Conservation (phyloP, 2,888 invertebrate genomes). For the Pteria penguin region DNA sequence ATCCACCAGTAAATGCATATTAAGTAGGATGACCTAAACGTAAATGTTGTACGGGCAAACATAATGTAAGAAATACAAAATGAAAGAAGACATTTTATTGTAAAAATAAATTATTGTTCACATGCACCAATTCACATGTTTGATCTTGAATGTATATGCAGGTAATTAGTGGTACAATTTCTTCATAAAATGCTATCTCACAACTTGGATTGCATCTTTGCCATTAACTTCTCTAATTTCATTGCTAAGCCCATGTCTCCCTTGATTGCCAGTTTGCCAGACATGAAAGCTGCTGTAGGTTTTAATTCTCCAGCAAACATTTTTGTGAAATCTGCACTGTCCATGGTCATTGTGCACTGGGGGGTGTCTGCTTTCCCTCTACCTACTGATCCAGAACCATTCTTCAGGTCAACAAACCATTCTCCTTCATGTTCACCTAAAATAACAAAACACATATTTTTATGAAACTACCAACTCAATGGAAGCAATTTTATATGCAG, state of each 20-base stretch:
- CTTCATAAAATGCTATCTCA: constrained; percentile 8
- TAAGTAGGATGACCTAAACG: too few relatives aligned
- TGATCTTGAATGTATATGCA: too few relatives aligned
- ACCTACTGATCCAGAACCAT: constrained; percentile 89
- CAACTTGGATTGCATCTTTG: constrained; percentile 59
- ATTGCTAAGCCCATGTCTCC: constrained; percentile 96
- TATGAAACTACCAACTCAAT: too few relatives aligned
- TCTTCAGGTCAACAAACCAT: constrained; percentile 94
- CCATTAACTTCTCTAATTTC: constrained; percentile 87
- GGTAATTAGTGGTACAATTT: too few relatives aligned
- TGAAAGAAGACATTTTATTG: too few relatives aligned
- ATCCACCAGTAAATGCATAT: too few relatives aligned
- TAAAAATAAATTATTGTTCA: too few relatives aligned
- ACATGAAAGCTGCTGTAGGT: constrained; percentile 96
- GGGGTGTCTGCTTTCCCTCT: constrained; percentile 86
- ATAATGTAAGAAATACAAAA: too few relatives aligned
- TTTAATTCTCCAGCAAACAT: constrained; percentile 89
- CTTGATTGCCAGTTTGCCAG: constrained; percentile 94
- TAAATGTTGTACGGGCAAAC: too few relatives aligned
- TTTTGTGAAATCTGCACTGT: constrained; percentile 82
- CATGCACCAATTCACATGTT: too few relatives aligned
- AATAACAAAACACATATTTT: too few relatives aligned
- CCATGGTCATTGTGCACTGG: constrained; percentile 93
- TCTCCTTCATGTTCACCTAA: constrained; percentile 86
- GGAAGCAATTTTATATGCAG: too few relatives aligned